These are phyloP conservation scores for Xerus rutilus DNA, from an alignment of 2,797 vertebrate species.

Conservation along the genomic window DNA sequence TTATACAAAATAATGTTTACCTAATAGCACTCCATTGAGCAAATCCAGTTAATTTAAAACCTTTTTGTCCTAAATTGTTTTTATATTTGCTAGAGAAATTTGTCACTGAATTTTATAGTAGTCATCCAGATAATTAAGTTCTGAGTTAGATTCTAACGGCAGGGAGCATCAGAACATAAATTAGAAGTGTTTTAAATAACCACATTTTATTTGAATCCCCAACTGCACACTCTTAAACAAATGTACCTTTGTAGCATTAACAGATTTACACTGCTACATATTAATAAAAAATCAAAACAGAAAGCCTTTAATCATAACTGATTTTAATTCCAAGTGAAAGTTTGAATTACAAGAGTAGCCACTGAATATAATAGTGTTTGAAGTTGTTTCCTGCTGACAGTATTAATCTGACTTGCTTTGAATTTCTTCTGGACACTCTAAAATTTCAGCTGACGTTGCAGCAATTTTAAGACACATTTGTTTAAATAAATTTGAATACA, in stretches of 20 bases:
- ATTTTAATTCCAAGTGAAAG: constrained; percentile 76
- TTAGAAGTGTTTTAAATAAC: constrained; percentile 77
- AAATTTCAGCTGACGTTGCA: constrained; percentile 47
- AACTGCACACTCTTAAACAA: constrained; percentile 75
- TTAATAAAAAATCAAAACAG: constrained; percentile 75
- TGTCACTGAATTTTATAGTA: constrained; percentile 72
- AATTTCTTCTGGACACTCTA: constrained; percentile 47
- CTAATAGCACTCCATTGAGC: constrained; percentile 32
- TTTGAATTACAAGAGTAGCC: constrained; percentile 70
- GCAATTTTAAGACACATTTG: constrained; percentile 37
- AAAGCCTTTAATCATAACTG: constrained; percentile 75
- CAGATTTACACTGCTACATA: constrained; percentile 43
- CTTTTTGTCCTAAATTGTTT: constrained; percentile 68
- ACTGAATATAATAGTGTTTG: constrained; percentile 54
- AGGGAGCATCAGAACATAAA: constrained; percentile 73
- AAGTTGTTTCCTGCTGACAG: constrained; percentile 66
- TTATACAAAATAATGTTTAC: constrained; percentile 9
- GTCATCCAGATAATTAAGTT: constrained; percentile 80
- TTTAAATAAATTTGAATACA: constrained; percentile 67
- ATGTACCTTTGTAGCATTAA: constrained; percentile 76
- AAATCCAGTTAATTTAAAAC: constrained; percentile 66
- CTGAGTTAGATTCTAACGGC: constrained; percentile 66
- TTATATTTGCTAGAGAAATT: constrained; percentile 73
- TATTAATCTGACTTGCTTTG: constrained; percentile 77
- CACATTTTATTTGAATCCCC: constrained; percentile 80